A percentile compares a stretch with the other conserved stretches of the same genome.
Conservation (phyloP, 1,140 invertebrate genomes). For the Drepana arcuata region DNA sequence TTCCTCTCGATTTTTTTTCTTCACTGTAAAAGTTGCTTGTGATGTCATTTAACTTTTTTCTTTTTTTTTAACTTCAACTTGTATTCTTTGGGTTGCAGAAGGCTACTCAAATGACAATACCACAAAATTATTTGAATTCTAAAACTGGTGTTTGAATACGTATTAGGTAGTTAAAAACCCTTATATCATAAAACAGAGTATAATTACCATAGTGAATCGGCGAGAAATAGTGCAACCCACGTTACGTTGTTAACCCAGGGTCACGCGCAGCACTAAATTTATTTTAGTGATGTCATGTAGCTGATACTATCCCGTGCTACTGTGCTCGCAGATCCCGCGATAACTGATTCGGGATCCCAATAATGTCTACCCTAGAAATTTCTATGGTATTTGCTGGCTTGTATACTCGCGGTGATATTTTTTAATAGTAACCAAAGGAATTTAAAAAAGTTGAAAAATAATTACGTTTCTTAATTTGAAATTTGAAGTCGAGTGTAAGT, state of each 20-base stretch:
- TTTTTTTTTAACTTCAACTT: not conserved
- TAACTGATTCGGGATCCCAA: slow-evolving; percentile 20
- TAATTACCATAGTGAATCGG: not conserved
- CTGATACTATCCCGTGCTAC: slow-evolving; percentile 38
- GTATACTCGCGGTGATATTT: too few relatives aligned
- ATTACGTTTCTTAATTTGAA: too few relatives aligned
- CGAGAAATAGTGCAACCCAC: not conserved
- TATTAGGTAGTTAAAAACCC: not conserved
- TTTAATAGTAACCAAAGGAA: too few relatives aligned
- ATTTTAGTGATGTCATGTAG: slow-evolving; percentile 34
- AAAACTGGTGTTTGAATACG: too few relatives aligned
- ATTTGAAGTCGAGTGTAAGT: too few relatives aligned
- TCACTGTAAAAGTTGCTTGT: too few relatives aligned
- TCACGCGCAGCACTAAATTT: slow-evolving; percentile 34
- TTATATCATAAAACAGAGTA: not conserved
- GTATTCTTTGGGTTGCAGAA: not conserved
- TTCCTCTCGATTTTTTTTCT: too few relatives aligned
- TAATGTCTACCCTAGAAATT: too few relatives aligned
- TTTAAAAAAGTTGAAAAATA: too few relatives aligned
- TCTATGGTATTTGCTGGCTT: too few relatives aligned
- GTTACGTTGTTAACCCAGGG: slow-evolving; percentile 15
- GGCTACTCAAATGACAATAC: not conserved
- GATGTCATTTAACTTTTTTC: not conserved
- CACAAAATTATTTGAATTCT: not conserved
- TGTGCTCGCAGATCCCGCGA: slow-evolving; percentile 24